Evolutionary conservation across 1,140 invertebrate species (phyloP).

Genomic region (Eciton burchellii): DNA sequence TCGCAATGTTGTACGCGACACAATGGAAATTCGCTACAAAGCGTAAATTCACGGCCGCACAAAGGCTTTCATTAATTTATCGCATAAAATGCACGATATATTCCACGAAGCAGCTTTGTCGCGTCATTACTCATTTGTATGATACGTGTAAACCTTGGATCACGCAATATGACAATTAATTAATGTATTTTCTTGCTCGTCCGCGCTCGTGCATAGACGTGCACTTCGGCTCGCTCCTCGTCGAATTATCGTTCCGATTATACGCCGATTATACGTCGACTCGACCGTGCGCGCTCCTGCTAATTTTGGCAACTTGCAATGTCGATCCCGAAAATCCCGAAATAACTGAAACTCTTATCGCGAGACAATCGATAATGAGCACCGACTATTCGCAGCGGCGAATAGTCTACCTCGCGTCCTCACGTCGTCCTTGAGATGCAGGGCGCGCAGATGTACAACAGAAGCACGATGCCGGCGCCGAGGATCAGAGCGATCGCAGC

Average conservation of each 20-base stretch:
- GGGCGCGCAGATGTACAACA: constrained; percentile 72
- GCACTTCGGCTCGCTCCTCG: too few relatives aligned
- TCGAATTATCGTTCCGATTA: too few relatives aligned
- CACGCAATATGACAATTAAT: not conserved
- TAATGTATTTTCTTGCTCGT: not conserved
- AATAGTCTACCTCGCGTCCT: constrained; percentile 4
- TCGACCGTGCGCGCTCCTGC: too few relatives aligned
- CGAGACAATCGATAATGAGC: not conserved
- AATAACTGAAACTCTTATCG: not conserved
- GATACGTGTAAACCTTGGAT: constrained; percentile 1
- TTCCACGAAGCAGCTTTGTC: not conserved
- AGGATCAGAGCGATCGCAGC: constrained; percentile 69
- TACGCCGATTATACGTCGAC: too few relatives aligned
- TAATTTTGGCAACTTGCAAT: too few relatives aligned
- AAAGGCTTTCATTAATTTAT: constrained; percentile 42
- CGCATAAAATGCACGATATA: constrained; percentile 2
- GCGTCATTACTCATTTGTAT: not conserved
- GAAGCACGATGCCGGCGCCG: constrained; percentile 64
- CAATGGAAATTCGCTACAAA: constrained; percentile 31
- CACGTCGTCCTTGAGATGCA: constrained; percentile 65
- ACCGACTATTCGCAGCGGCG: not conserved
- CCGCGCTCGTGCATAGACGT: too few relatives aligned
- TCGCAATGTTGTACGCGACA: constrained; percentile 11
- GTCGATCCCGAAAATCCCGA: not conserved
- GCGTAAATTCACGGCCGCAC: constrained; percentile 1